Evolutionary conservation across 2,888 invertebrate species (phyloP).

Genomic region (Odontomyia ornata): DNA sequence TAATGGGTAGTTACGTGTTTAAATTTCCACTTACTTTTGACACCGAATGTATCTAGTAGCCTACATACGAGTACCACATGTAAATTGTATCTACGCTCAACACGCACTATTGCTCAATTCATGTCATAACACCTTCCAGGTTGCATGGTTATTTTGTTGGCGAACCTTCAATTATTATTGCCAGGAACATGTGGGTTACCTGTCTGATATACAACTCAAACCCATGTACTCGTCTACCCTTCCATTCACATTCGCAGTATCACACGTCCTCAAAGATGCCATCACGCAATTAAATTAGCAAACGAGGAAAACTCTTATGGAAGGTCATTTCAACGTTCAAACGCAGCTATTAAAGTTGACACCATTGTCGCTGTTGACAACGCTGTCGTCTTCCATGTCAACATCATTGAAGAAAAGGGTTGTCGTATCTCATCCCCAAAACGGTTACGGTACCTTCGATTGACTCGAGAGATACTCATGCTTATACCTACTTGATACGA

Average conservation of each 20-base stretch:
- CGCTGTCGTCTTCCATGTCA: too few species aligned
- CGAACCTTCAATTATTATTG: neutral
- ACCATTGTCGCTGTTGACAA: neutral
- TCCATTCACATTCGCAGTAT: neutral
- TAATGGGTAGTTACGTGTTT: too few species aligned
- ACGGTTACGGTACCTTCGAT: neutral
- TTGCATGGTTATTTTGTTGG: neutral
- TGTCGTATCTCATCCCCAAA: neutral
- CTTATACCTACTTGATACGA: neutral
- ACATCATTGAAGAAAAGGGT: slow-evolving; percentile 11
- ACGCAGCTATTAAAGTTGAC: neutral
- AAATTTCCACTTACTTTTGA: neutral
- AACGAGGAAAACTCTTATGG: slow-evolving; percentile 21
- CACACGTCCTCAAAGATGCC: slow-evolving; percentile 21
- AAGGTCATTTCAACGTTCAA: slow-evolving; percentile 37
- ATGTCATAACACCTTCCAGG: slow-evolving; percentile 2
- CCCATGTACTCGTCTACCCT: neutral
- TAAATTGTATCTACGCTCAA: too few species aligned
- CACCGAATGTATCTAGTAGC: neutral
- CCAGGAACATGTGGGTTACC: neutral
- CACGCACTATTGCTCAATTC: neutral
- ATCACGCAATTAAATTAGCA: slow-evolving; percentile 39
- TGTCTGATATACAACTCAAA: neutral
- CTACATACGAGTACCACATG: too few species aligned
- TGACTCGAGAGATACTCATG: neutral